Percentiles rank a stretch among this genome's conserved stretches.
Evolutionary conservation across 30 jellyfish, hydroid and myxozoan species (phyloP).

Genomic region (Turritopsis dohrnii): DNA sequence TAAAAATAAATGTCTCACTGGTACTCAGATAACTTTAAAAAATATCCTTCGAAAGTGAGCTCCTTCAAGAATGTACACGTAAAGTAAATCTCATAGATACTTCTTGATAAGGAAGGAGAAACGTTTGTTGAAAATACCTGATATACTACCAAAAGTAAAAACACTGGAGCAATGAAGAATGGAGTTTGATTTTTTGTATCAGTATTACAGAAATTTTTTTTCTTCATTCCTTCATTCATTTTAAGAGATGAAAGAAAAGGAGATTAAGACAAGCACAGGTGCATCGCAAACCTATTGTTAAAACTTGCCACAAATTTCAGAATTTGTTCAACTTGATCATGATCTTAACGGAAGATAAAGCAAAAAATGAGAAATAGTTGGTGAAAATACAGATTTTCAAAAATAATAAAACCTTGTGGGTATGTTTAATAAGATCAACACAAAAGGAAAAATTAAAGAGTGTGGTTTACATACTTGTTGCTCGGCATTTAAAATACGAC

Average conservation of each 20-base stretch:
- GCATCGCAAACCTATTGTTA: not conserved
- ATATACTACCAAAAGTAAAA: not conserved
- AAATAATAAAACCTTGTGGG: not conserved
- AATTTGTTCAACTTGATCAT: not conserved
- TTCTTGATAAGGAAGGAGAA: not conserved
- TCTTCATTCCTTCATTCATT: not conserved
- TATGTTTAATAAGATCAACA: not conserved
- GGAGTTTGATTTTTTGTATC: not conserved
- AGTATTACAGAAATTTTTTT: not conserved
- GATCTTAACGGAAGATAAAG: not conserved
- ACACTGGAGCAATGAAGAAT: not conserved
- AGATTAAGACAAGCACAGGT: not conserved
- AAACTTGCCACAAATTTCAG: not conserved
- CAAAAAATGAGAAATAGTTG: not conserved
- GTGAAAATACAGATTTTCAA: not conserved
- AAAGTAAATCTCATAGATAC: no score
- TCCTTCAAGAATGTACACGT: no score
- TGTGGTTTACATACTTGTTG: conserved; percentile 28
- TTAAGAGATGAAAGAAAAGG: not conserved
- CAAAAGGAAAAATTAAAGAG: no score
- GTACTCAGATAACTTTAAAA: no score
- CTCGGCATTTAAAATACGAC: conserved; percentile 27
- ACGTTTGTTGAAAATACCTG: not conserved
- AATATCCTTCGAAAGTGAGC: no score
- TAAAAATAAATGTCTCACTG: no score